phyloP scores from a whole-genome alignment of 2,888 invertebrate genomes.

The Cremastinae sp. region DNA sequence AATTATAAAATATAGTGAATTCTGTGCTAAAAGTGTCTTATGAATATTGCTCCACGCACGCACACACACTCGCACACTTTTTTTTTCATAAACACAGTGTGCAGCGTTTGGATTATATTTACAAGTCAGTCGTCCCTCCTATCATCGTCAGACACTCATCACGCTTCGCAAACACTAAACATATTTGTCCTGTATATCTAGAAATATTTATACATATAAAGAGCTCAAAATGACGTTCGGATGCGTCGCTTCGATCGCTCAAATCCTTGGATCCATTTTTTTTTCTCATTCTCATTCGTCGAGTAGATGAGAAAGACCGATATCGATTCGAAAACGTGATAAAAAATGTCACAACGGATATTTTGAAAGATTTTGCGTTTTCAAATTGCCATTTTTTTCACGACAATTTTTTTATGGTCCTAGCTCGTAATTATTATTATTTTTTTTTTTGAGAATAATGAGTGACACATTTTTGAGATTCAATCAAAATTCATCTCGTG shows the following conservation, averaged over 20 bases:
- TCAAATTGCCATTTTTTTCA: too few species aligned
- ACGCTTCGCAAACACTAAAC: neutral
- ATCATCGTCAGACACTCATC: conserved; percentile 40
- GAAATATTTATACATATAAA: conserved; percentile 1
- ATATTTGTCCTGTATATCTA: too few species aligned
- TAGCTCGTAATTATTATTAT: too few species aligned
- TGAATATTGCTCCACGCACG: conserved; percentile 23
- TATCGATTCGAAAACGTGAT: too few species aligned
- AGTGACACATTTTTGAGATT: too few species aligned
- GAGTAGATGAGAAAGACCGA: too few species aligned
- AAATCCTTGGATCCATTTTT: too few species aligned
- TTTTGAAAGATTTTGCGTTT: too few species aligned
- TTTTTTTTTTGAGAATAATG: too few species aligned
- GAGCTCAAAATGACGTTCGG: conserved; percentile 1
- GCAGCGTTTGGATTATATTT: conserved; percentile 65
- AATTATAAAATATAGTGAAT: neutral
- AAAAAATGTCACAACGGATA: too few species aligned
- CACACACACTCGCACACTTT: conserved; percentile 33
- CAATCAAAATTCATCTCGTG: conserved; percentile 22
- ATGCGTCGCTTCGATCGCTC: conserved; percentile 7
- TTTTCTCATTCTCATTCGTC: too few species aligned
- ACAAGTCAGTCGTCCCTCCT: conserved; percentile 63
- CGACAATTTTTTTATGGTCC: too few species aligned
- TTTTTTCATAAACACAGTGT: conserved; percentile 63
- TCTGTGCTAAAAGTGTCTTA: conserved; percentile 21